Percentiles rank a stretch among this genome's conserved stretches.
Conservation (phyloP, 2,797 vertebrate species). For the Pteropus rufus region DNA sequence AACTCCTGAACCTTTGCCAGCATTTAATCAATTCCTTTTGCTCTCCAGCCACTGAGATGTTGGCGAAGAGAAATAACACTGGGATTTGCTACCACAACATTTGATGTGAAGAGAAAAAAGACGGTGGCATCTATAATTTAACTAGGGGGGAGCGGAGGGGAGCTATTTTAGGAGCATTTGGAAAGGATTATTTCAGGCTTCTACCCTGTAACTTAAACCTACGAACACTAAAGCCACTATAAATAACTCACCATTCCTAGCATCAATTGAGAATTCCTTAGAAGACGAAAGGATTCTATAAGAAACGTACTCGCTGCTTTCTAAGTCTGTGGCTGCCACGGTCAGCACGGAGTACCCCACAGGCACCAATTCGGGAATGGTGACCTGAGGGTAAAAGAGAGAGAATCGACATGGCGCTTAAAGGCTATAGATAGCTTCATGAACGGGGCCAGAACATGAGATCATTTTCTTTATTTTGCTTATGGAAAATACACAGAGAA, state of each 20-base stretch:
- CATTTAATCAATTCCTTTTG: not conserved
- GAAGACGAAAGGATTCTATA: conserved; percentile 90
- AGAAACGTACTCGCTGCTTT: conserved; percentile 84
- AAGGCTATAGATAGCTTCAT: not conserved
- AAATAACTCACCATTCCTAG: conserved; percentile 86
- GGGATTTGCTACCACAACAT: not conserved
- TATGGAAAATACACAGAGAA: not conserved
- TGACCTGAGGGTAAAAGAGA: conserved; percentile 81
- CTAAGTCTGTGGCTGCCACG: conserved; percentile 87
- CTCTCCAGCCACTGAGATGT: not conserved
- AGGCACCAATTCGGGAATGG: conserved; percentile 85
- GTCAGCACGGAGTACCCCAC: conserved; percentile 82
- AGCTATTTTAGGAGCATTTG: not conserved
- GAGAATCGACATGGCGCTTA: not conserved
- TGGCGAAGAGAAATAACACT: not conserved
- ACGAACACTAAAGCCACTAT: not conserved
- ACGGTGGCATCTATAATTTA: not conserved
- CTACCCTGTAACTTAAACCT: not conserved
- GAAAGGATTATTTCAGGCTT: conserved; percentile 33
- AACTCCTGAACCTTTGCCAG: not conserved
- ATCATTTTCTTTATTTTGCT: not conserved
- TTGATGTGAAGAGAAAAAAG: not conserved
- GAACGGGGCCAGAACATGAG: not conserved
- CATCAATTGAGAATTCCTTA: conserved; percentile 87
- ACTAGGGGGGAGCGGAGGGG: not conserved